phyloP scores from a whole-genome alignment of 1,140 invertebrate species.

The Lordiphosa clarofinis region DNA sequence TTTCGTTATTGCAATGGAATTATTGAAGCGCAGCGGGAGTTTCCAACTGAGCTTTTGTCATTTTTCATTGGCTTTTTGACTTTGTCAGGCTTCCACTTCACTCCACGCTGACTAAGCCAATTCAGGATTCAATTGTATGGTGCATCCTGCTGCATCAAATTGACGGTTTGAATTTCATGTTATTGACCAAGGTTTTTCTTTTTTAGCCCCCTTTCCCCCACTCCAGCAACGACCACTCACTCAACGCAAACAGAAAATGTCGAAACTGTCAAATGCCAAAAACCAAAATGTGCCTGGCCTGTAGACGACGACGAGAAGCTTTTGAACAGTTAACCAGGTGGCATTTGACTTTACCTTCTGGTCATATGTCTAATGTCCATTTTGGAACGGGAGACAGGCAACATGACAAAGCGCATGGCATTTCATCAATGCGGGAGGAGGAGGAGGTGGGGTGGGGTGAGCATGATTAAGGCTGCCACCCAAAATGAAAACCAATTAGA shows the following conservation, averaged over 20 bases:
- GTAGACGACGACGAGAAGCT: slow-evolving; percentile 10
- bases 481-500: slow-evolving; percentile 6
- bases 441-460: slow-evolving; percentile 22
- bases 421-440: slow-evolving; percentile 20
- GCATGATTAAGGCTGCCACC: slow-evolving; percentile 43
- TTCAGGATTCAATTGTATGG: slow-evolving; percentile 16
- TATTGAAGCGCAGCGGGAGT: slow-evolving; percentile 36
- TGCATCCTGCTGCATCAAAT: slow-evolving; percentile 10
- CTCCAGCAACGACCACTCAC: slow-evolving; percentile 11
- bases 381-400: slow-evolving; percentile 8
- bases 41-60: slow-evolving; percentile 41
- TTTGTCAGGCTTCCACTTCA: slow-evolving; percentile 34
- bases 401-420: slow-evolving; percentile 65
- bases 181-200: slow-evolving; percentile 54
- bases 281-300: slow-evolving; percentile 65
- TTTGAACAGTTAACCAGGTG: slow-evolving; percentile 26
- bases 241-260: slow-evolving; percentile 64
- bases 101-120: slow-evolving; percentile 42
- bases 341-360: slow-evolving; percentile 36
- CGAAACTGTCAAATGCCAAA: slow-evolving; percentile 77
- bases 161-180: slow-evolving; percentile 53
- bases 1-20: slow-evolving; percentile 36
- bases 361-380: slow-evolving; percentile 34
- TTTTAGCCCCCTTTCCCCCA: slow-evolving; percentile 8
- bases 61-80: slow-evolving; percentile 46